phyloP scores from a whole-genome alignment of 2,113 vertebrate genomes.

The Terrapene triunguis region DNA sequence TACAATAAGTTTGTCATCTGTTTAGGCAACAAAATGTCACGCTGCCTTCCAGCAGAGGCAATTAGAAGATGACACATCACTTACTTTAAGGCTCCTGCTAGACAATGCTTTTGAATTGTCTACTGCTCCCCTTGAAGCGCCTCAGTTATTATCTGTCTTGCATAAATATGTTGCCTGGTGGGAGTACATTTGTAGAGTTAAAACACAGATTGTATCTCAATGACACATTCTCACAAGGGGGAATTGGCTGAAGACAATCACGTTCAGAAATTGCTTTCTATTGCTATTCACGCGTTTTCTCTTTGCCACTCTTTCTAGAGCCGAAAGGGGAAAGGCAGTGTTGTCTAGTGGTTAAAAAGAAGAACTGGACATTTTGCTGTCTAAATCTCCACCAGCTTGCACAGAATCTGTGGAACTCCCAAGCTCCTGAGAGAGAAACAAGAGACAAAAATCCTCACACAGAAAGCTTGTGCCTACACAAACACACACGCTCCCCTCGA shows the following conservation, averaged over 20 bases:
- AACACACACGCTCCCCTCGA: not conserved
- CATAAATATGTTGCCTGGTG: slow-evolving; percentile 24
- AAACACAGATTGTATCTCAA: slow-evolving; percentile 60
- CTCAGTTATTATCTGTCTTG: rapidly evolving
- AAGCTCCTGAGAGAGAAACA: not conserved
- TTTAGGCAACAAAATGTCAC: not conserved
- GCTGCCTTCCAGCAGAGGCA: not conserved
- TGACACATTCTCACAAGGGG: slow-evolving; percentile 3
- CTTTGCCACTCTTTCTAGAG: not conserved
- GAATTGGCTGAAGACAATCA: slow-evolving; percentile 40
- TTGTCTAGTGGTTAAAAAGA: not conserved
- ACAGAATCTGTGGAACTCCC: not conserved
- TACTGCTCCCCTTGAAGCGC: not conserved
- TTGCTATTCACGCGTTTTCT: not conserved
- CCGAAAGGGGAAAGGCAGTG: not conserved
- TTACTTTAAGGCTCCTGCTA: not conserved
- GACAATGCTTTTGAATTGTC: not conserved
- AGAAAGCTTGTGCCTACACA: not conserved
- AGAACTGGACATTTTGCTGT: not conserved
- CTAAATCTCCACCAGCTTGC: not conserved
- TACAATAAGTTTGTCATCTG: not conserved
- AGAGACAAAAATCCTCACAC: not conserved
- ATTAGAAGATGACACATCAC: not conserved
- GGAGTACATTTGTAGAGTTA: slow-evolving; percentile 12
- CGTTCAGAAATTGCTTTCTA: not conserved